Conservation (phyloP, 2,797 vertebrate genomes). For the Acanthurus leucopareius region DNA sequence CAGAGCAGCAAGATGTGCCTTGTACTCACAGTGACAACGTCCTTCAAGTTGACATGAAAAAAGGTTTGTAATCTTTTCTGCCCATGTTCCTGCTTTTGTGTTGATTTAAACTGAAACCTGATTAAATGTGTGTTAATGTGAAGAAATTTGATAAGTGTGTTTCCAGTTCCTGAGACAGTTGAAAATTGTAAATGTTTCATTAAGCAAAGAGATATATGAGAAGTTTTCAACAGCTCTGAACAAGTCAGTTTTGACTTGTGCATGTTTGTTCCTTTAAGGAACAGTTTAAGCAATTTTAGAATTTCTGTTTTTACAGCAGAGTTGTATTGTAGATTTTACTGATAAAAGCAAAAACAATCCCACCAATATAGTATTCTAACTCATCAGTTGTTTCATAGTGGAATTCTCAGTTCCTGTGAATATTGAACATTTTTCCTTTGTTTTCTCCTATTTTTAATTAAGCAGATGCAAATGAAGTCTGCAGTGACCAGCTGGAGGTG, state of each 20-base stretch:
- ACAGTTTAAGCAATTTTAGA: not conserved
- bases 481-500: conserved; percentile 10
- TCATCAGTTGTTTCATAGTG: not conserved
- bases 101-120: not conserved
- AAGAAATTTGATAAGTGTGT: not conserved
- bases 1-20: conserved; percentile 13
- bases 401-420: not conserved
- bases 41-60: conserved; percentile 1
- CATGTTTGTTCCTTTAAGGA: not conserved
- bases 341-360: not conserved
- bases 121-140: not conserved
- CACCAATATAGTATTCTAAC: not conserved
- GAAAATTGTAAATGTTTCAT: not conserved
- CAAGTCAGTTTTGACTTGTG: not conserved
- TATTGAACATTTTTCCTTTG: not conserved
- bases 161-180: not conserved
- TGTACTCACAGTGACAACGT: not conserved
- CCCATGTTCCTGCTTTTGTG: not conserved
- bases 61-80: conserved; percentile 22
- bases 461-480: conserved; percentile 22
- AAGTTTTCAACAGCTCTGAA: not conserved
- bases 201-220: not conserved
- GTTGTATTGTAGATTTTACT: not conserved
- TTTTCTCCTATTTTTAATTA: not conserved
- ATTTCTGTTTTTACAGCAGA: not conserved